Evolutionary conservation across 2,113 vertebrate species (phyloP), one percentile per base, ranked within the genome.

Genomic region (Lophius piscatorius): DNA sequence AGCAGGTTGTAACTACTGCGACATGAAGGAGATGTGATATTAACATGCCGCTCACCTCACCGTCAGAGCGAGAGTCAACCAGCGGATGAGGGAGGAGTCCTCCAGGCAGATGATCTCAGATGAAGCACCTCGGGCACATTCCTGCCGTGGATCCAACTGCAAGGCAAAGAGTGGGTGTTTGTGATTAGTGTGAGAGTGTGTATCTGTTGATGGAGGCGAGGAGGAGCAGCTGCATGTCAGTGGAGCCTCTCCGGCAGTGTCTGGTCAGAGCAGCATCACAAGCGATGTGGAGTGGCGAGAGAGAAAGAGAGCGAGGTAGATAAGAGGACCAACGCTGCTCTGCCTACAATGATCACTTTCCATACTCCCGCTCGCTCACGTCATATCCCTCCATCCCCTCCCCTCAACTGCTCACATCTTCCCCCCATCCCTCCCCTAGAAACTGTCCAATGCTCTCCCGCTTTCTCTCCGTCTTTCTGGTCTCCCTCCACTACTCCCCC

Each of bases 331-430:
- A 29, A 41, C 24, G 29, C 75, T 78, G 49, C 50, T 57, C 64
- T 68, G 70, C 80, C 82, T 83, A 82, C 82, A 88, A 71, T 73
- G 63, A 88, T 86, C 85, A 85, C 72, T 90, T 84, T 83, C 78
- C 87, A 87, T 75, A 82, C 84, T 89, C 74, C 76, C 79, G 81
- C 81, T 79, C 49, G 1, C 55, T 68, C 71, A 63, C 76, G 76
- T 82, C 85, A 87, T 67, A 78, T 64, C 76, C 68, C 71, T 68
- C 64, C 70, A 46, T 66, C 80, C 13, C 52, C 54, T 58, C 50
- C 68, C 56, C 57, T 46, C 17, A 29, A 4, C 16, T 10, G 26
- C 58, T 73, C 59, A 35, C 63, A 49, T 47, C 60, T 41, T 48
- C 74, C 70, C 70, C 74, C 72, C 70, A 71, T 79, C 80, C 78